Percentiles rank a stretch among this genome's conserved stretches.
phyloP scores from a whole-genome alignment of 2,888 invertebrate species.

The Pimpla rufipes region DNA sequence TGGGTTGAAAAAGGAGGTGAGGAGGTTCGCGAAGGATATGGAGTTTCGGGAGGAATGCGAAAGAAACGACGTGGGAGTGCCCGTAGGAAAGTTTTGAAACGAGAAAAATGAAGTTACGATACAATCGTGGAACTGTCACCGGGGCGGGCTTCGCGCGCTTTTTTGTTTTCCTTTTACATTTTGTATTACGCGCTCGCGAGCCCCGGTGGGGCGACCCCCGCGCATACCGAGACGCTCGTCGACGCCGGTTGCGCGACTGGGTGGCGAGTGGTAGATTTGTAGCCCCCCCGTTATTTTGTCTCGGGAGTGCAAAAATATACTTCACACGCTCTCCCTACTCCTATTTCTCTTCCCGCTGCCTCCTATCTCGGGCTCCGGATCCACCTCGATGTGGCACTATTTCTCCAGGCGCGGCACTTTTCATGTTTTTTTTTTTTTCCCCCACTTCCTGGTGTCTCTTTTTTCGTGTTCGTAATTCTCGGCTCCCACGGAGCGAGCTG shows the following conservation, averaged over 20 bases:
- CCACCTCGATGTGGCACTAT: neutral
- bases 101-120: constrained; percentile 62
- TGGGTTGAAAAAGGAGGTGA: constrained; percentile 17
- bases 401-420: neutral
- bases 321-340: constrained; percentile 9
- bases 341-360: neutral
- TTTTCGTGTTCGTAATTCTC: neutral
- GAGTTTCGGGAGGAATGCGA: constrained; percentile 13
- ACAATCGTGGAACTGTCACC: constrained; percentile 57
- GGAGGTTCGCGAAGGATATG: neutral
- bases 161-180: constrained; percentile 18
- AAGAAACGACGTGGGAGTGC: neutral
- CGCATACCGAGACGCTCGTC: neutral
- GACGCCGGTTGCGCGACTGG: neutral
- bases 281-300: constrained; percentile 51
- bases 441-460: neutral
- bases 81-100: constrained; percentile 41
- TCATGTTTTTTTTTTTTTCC: neutral
- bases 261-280: constrained; percentile 47
- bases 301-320: constrained; percentile 50
- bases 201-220: too few species aligned
- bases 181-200: neutral
- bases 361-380: neutral
- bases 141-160: neutral
- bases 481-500: constrained; percentile 5